phyloP scores from a whole-genome alignment of 1,140 invertebrate species.

The Leptonema lineaticorne region DNA sequence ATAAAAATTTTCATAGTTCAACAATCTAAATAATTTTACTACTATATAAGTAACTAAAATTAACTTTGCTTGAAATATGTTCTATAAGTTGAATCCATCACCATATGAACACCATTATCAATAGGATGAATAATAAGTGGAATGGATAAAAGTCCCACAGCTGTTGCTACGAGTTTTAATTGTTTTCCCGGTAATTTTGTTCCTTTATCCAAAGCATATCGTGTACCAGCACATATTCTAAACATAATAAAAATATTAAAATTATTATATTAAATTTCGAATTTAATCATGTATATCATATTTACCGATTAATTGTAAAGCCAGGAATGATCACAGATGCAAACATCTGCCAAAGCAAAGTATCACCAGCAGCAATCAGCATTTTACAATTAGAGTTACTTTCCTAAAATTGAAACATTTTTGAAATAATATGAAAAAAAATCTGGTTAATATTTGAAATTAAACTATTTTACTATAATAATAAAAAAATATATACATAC shows the following conservation, averaged over 20 bases:
- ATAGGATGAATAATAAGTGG: slow-evolving; percentile 93
- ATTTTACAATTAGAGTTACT: slow-evolving; percentile 51
- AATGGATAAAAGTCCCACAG: slow-evolving; percentile 79
- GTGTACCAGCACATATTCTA: slow-evolving; percentile 70
- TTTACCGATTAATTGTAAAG: slow-evolving; percentile 80
- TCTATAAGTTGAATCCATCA: slow-evolving; percentile 74
- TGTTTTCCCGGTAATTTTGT: slow-evolving; percentile 53
- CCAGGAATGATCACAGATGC: slow-evolving; percentile 92
- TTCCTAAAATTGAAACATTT: slow-evolving; percentile 24
- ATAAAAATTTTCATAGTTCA: too few relatives aligned
- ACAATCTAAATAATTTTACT: too few relatives aligned
- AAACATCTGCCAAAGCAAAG: slow-evolving; percentile 88
- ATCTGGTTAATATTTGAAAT: too few relatives aligned
- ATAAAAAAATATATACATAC: too few relatives aligned
- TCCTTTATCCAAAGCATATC: slow-evolving; percentile 57
- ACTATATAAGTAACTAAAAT: too few relatives aligned
- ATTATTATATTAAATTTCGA: neutral
- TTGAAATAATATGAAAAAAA: neutral
- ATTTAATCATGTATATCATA: neutral
- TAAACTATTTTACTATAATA: too few relatives aligned
- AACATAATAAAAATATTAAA: slow-evolving; percentile 35
- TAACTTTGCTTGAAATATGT: slow-evolving; percentile 33
- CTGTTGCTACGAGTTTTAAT: slow-evolving; percentile 70
- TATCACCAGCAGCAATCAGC: slow-evolving; percentile 72
- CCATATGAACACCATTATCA: slow-evolving; percentile 73